Evolutionary conservation across 2,113 vertebrate genomes (phyloP).

Genomic region (Cichladusa arquata): DNA sequence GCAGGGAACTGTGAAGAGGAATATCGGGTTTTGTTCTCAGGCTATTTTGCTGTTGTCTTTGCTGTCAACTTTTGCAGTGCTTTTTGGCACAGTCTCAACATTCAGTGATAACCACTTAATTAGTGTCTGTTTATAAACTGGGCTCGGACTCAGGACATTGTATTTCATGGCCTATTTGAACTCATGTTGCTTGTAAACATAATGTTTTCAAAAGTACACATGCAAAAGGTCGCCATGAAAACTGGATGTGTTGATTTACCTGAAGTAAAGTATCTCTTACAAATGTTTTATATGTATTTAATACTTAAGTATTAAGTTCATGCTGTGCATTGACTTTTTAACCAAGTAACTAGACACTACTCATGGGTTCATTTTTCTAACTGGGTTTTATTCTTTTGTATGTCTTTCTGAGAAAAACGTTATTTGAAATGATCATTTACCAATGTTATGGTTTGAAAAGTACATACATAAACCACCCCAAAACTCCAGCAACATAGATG

Average conservation of each 20-base stretch:
- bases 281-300: background rate
- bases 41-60: constrained; percentile 14
- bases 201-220: background rate
- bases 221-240: background rate
- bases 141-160: background rate
- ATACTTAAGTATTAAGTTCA: background rate
- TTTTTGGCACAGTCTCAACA: constrained; percentile 1
- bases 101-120: constrained; percentile 33
- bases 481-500: background rate
- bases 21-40: constrained; percentile 12
- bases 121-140: background rate
- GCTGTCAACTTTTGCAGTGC: constrained; percentile 13
- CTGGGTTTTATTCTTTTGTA: background rate
- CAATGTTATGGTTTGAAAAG: background rate
- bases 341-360: background rate
- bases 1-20: constrained; percentile 28
- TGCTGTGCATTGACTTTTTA: background rate
- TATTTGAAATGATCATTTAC: background rate
- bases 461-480: background rate
- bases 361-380: background rate
- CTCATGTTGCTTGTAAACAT: background rate
- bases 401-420: background rate
- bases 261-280: background rate
- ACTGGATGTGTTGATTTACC: background rate
- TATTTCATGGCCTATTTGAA: background rate